phyloP scores from a whole-genome alignment of 2,888 invertebrate species.

The Eueremaeus valkanovi region DNA sequence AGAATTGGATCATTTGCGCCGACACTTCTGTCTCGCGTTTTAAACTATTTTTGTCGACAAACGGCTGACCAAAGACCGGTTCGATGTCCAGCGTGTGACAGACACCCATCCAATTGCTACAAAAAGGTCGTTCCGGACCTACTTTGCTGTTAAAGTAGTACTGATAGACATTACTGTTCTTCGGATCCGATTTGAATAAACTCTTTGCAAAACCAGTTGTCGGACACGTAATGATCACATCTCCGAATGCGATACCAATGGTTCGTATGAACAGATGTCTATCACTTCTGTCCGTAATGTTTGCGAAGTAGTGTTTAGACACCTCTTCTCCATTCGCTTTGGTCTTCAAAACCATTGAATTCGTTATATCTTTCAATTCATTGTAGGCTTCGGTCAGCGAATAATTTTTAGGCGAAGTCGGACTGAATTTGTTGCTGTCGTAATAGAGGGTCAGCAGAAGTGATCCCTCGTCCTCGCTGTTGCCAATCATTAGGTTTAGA shows the following conservation, averaged over 20 bases:
- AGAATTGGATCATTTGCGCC: conserved; percentile 16
- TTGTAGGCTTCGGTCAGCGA: not conserved
- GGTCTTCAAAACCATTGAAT: not conserved
- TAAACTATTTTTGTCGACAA: not conserved
- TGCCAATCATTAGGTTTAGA: conserved; percentile 27
- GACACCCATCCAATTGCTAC: conserved; percentile 18
- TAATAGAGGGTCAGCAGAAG: not conserved
- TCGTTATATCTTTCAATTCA: not conserved
- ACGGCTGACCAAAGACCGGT: conserved; percentile 29
- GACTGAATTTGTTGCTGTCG: not conserved
- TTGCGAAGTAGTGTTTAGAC: conserved; percentile 12
- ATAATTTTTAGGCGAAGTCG: not conserved
- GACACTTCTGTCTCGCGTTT: conserved; percentile 24
- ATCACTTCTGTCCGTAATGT: not conserved
- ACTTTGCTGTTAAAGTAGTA: conserved; percentile 32
- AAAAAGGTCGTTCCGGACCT: not conserved
- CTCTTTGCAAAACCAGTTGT: conserved; percentile 26
- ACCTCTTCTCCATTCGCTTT: not conserved
- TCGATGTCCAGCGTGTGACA: conserved; percentile 17
- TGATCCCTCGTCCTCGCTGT: conserved; percentile 32
- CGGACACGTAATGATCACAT: conserved; percentile 18
- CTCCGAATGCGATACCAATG: conserved; percentile 31
- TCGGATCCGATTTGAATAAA: not conserved
- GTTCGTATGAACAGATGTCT: not conserved
- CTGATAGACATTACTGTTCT: conserved; percentile 26